These are phyloP conservation scores for Dolichallabes microphthalmus DNA, from an alignment of 2,113 vertebrate species.

Conservation along the genomic window DNA sequence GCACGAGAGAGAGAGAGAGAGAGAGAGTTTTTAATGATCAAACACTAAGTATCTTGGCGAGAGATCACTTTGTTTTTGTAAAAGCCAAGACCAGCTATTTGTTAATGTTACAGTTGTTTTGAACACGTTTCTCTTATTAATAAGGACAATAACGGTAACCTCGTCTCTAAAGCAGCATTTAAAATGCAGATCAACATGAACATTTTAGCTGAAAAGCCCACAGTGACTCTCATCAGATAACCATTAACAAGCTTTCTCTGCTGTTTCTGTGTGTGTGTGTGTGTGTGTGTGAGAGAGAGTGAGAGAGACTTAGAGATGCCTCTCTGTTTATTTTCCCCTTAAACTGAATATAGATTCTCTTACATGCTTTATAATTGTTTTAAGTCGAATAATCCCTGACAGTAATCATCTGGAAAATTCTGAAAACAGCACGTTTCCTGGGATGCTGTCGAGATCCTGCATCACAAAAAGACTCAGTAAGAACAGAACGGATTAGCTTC, in stretches of 20 bases:
- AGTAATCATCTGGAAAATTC: not conserved
- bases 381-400: not conserved
- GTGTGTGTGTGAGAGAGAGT: slow-evolving; percentile 13
- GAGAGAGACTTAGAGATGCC: slow-evolving; percentile 23
- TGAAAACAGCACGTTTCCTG: not conserved
- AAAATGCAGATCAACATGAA: not conserved
- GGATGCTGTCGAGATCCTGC: not conserved
- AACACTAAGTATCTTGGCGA: not conserved
- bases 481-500: slow-evolving; percentile 37
- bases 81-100: not conserved
- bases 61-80: not conserved
- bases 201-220: not conserved
- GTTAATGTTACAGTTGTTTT: not conserved
- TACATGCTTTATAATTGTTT: not conserved
- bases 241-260: not conserved
- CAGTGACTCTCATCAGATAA: not conserved
- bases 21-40: not conserved
- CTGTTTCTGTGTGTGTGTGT: not conserved
- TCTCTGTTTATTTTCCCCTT: not conserved
- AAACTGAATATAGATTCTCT: not conserved
- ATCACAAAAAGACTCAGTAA: slow-evolving; percentile 47
- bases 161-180: not conserved
- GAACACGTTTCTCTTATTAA: not conserved
- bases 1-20: not conserved
- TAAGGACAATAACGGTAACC: not conserved